phyloP scores from a whole-genome alignment of 2,797 vertebrate genomes.

The Balearica regulorum region DNA sequence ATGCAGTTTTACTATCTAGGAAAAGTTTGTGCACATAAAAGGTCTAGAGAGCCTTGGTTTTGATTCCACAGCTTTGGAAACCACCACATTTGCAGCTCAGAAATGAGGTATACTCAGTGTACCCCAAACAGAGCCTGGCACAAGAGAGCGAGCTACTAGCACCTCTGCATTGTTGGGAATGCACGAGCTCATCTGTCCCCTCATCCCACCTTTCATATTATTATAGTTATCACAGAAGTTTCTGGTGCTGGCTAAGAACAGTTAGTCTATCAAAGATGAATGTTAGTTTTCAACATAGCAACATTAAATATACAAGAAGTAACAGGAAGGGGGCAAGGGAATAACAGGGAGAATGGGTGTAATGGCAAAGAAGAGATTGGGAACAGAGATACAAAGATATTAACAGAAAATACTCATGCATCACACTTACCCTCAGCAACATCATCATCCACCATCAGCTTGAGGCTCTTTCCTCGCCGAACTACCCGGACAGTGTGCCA shows the following conservation, averaged over 20 bases:
- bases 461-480: conserved; percentile 95
- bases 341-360: not conserved
- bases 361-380: not conserved
- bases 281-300: not conserved
- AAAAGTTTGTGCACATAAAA: not conserved
- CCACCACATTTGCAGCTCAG: fast-evolving
- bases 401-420: not conserved
- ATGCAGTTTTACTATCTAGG: not conserved
- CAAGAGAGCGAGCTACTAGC: not conserved
- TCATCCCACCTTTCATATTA: fast-evolving
- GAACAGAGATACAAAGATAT: not conserved
- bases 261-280: not conserved
- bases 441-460: conserved; percentile 96
- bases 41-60: not conserved
- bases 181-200: not conserved
- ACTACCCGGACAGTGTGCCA: conserved; percentile 98
- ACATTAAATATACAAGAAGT: not conserved
- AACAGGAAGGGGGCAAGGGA: fast-evolving
- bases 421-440: conserved; percentile 90
- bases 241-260: not conserved
- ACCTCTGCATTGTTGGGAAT: not conserved
- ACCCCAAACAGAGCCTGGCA: not conserved
- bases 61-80: not conserved
- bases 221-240: not conserved
- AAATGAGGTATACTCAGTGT: not conserved